Conservation (phyloP, 2,113 vertebrate species). For the Psettodes erumei region DNA sequence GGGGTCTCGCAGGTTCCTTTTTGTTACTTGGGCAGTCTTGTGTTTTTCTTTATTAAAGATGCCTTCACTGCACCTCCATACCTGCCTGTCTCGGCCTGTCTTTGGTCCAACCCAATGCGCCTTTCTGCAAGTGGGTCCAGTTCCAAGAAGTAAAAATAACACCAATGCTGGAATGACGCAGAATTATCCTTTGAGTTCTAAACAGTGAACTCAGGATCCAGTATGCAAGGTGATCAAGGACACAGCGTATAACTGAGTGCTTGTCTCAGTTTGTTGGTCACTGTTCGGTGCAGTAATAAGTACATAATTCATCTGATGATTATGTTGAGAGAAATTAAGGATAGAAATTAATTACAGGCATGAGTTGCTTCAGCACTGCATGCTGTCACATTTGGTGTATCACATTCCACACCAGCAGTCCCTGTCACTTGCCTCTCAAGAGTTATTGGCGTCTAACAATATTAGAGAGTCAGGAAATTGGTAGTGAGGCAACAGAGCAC, state of each 20-base stretch:
- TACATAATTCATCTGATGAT: conserved; percentile 77
- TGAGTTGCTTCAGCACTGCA: conserved; percentile 81
- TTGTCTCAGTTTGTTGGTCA: conserved; percentile 61
- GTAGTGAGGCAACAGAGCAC: conserved; percentile 55
- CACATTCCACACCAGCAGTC: conserved; percentile 78
- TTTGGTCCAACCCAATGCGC: too few species aligned
- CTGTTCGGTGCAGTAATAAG: conserved; percentile 60
- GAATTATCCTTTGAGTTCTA: neutral
- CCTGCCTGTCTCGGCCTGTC: too few species aligned
- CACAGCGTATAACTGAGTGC: neutral
- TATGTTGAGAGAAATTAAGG: conserved; percentile 84
- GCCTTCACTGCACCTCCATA: too few species aligned
- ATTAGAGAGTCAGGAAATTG: conserved; percentile 76
- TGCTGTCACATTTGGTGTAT: conserved; percentile 80
- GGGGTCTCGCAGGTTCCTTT: too few species aligned
- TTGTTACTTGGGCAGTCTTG: too few species aligned
- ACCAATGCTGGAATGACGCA: neutral
- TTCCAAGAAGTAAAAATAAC: neutral
- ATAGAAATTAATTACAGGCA: conserved; percentile 88
- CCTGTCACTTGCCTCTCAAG: conserved; percentile 82
- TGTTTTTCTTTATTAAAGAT: too few species aligned
- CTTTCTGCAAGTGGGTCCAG: too few species aligned
- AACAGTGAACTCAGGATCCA: neutral
- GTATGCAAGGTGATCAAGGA: conserved; percentile 1
- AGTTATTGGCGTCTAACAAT: conserved; percentile 77